Conservation (phyloP, 2,797 vertebrate species). For the Sebastes hopkinsi region DNA sequence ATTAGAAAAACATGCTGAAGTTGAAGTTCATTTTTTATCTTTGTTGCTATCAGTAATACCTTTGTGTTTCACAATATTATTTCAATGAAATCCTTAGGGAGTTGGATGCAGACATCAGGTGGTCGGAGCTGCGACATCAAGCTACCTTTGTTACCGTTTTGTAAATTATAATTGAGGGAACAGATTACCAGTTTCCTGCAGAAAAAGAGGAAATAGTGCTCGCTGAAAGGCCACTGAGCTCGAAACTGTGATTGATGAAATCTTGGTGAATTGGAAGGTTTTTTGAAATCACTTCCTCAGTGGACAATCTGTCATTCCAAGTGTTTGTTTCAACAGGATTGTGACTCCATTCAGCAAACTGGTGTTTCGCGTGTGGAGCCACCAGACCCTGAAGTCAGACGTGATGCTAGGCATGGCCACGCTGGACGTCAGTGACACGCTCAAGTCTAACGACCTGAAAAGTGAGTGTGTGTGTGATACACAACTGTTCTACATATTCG, state of each 20-base stretch:
- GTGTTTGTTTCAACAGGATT: conserved; percentile 83
- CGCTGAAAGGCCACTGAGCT: neutral
- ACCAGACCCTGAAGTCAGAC: conserved; percentile 97
- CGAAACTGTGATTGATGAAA: neutral
- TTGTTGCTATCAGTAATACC: neutral
- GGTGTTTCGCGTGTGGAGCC: conserved; percentile 96
- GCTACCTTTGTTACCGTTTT: neutral
- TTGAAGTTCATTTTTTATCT: neutral
- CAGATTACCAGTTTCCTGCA: neutral
- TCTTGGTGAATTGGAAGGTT: neutral
- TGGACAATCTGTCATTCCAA: neutral
- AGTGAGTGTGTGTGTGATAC: conserved; percentile 85
- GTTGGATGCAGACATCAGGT: neutral
- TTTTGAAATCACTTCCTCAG: neutral
- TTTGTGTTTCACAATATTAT: neutral
- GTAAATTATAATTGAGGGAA: neutral
- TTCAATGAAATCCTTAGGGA: neutral
- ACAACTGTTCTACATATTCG: neutral
- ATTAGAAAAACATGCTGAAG: neutral
- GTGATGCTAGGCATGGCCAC: conserved; percentile 91
- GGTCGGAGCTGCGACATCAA: neutral
- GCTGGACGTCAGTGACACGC: conserved; percentile 92
- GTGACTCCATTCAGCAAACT: conserved; percentile 97
- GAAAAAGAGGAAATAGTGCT: neutral
- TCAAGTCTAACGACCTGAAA: conserved; percentile 96